Evolutionary conservation across 1,140 invertebrate species (phyloP), one percentile per base, ranked within the genome.

Genomic region (Lasioglossum baleicum): DNA sequence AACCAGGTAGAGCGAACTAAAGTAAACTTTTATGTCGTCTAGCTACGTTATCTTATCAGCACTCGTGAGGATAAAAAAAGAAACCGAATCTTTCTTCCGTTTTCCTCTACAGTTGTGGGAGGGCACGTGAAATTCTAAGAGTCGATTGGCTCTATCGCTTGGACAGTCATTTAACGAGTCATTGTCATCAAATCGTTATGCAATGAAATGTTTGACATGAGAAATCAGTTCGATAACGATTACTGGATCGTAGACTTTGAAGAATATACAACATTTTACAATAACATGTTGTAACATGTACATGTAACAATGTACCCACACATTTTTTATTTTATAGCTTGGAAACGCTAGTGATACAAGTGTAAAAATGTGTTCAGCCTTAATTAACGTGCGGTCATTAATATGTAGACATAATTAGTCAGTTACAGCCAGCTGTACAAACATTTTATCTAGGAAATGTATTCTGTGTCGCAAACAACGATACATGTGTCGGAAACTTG

Each of bases 21-120:
- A 48, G 44, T 48, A 48, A 64, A 64, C 31, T 11, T 8, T 48
- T 40, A 22, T 42, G 22, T 26, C 13, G 13, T 48, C 26, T 20
- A 64, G 17, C 13, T 15, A 20, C 7, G 31, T 66, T 75, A 75
- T 75, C 61, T 75, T 75, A 66, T 75, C 44, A 26, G 65, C 13
- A 8, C 5, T 53, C 7, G 6, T 2, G 31, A 53, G 42, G 10
- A 13, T 2, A n/a, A 42, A 11, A 20, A 11, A 51, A 0, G 22
- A 53, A 5, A 2, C 2, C 7, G 44, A 65, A 65, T 22, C 17
- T 53, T 53, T 20, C 51, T 53, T 53, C 2, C 42, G 51, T 22
- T 53, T 42, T 31, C 20, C 44, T 15, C 11, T 13, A 11, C 10
- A 11, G 20, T 11, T 15, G 6, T 8, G 20, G 56, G n/a, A 5